Percentiles rank a stretch among this genome's conserved stretches.
Evolutionary conservation across 1,140 invertebrate genomes (phyloP).

Genomic region (Probaryconus sp.): DNA sequence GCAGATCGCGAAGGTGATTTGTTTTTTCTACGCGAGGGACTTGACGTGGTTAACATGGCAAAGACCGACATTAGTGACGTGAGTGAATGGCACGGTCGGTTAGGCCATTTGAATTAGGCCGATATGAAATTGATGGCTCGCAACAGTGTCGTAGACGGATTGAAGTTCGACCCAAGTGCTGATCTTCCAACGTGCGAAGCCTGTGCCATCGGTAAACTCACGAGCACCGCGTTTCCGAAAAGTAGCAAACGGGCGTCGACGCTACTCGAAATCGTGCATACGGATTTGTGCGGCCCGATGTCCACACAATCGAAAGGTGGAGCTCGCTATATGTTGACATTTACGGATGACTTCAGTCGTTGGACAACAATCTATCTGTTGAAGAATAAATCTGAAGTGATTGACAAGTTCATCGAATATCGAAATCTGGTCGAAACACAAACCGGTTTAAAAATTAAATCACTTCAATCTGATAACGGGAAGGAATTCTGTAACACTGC

Average conservation of each 20-base stretch:
- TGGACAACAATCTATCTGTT: constrained; percentile 4
- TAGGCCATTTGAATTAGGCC: constrained; percentile 9
- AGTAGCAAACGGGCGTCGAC: neutral
- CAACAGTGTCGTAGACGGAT: neutral
- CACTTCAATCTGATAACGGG: constrained; percentile 10
- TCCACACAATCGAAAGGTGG: constrained; percentile 8
- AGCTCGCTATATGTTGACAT: constrained; percentile 5
- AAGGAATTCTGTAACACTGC: constrained; percentile 1
- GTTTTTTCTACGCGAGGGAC: constrained; percentile 7
- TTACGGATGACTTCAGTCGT: constrained; percentile 19
- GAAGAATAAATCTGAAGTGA: constrained; percentile 53
- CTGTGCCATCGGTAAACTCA: constrained; percentile 9
- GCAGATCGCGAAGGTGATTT: constrained; percentile 20
- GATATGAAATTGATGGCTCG: no score
- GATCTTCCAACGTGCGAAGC: neutral
- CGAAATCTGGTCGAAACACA: constrained; percentile 66
- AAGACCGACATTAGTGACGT: neutral
- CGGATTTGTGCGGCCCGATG: constrained; percentile 4
- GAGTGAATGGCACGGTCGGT: constrained; percentile 12
- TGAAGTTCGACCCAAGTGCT: neutral
- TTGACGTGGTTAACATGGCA: no score
- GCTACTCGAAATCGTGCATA: constrained; percentile 3
- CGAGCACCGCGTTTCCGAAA: constrained; percentile 6
- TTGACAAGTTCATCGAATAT: constrained; percentile 67
- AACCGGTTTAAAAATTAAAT: constrained; percentile 32